Percentiles rank a stretch among this genome's conserved stretches.
Conservation (phyloP, 1,140 invertebrate genomes). For the Paracyclopina nana region DNA sequence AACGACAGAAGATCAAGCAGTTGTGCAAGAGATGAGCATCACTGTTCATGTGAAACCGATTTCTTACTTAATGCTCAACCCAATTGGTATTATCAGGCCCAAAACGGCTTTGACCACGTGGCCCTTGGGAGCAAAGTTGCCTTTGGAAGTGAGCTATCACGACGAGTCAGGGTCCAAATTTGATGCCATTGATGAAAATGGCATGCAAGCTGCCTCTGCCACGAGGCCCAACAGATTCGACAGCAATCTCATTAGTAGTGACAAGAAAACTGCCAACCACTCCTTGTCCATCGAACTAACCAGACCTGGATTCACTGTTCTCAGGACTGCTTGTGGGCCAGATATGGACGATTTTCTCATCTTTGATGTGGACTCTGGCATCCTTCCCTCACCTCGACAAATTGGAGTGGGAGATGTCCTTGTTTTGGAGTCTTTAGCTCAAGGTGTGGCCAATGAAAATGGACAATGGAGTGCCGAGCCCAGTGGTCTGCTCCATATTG, state of each 20-base stretch:
- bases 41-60: not conserved
- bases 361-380: not conserved
- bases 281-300: not conserved
- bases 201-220: not conserved
- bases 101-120: not conserved
- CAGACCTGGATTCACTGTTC: not conserved
- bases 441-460: not conserved
- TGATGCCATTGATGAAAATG: not conserved
- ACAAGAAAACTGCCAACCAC: not conserved
- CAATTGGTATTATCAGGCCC: not conserved
- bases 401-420: not conserved
- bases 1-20: not conserved
- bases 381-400: not conserved
- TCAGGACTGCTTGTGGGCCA: not conserved
- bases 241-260: not conserved
- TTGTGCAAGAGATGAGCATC: not conserved
- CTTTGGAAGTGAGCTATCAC: not conserved
- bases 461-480: not conserved
- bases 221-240: not conserved
- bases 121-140: not conserved
- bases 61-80: not conserved
- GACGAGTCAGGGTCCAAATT: not conserved
- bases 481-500: not conserved
- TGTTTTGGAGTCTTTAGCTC: not conserved
- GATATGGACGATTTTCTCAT: not conserved